These are phyloP conservation scores for Rana temporaria DNA, from an alignment of 2,113 vertebrate genomes.

Conservation along the genomic window DNA sequence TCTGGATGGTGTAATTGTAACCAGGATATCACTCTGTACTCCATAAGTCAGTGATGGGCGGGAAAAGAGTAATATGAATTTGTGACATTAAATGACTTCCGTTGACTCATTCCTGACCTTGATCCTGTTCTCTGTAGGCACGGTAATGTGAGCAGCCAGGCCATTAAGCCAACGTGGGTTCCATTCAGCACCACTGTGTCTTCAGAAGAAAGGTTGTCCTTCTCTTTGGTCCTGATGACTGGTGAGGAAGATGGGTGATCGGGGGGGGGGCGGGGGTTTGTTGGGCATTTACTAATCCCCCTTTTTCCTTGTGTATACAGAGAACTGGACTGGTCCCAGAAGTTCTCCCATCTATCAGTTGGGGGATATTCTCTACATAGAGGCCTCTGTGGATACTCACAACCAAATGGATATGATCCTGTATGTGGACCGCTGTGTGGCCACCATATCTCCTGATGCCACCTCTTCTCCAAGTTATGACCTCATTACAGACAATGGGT, in stretches of 20 bases:
- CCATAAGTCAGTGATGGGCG: too few species aligned
- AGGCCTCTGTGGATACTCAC: slow-evolving; percentile 59
- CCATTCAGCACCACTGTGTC: slow-evolving; percentile 69
- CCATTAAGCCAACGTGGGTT: slow-evolving; percentile 76
- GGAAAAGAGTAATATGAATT: too few species aligned
- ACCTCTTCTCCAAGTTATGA: slow-evolving; percentile 63
- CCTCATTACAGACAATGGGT: slow-evolving; percentile 68
- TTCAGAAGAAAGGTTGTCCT: slow-evolving; percentile 64
- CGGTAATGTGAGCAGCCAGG: slow-evolving; percentile 71
- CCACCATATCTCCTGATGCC: neutral
- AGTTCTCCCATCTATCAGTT: slow-evolving; percentile 5
- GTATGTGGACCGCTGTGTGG: slow-evolving; percentile 62
- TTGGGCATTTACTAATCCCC: neutral
- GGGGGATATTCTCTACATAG: slow-evolving; percentile 60
- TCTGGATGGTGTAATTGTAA: too few species aligned
- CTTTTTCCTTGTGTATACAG: fast-evolving
- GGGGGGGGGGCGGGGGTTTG: too few species aligned
- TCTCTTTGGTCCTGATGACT: slow-evolving; percentile 75
- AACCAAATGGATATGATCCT: slow-evolving; percentile 65
- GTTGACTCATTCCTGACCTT: too few species aligned
- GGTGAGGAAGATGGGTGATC: slow-evolving; percentile 58
- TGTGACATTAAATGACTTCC: too few species aligned
- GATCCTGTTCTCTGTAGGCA: slow-evolving; percentile 59
- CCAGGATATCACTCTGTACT: too few species aligned
- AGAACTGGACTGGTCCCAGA: slow-evolving; percentile 16